Evolutionary conservation across 35 echinoderm and acorn worm species (phyloP), one percentile per base, ranked within the genome.

Genomic region (Acanthaster planci): DNA sequence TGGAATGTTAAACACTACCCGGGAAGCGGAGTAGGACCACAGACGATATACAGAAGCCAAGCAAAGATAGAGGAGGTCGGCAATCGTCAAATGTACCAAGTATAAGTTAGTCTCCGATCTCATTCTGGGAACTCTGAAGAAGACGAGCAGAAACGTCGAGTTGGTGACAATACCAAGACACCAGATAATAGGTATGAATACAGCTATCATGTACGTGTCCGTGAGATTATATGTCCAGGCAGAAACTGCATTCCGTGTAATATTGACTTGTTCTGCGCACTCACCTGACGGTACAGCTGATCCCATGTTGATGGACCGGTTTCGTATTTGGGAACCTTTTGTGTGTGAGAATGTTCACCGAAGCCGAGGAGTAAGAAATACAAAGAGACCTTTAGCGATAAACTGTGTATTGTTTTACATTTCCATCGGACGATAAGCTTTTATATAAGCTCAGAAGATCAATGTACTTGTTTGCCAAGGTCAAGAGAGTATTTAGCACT

Each of bases 91-190:
- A 84, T 90, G 92, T 3, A 86, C 85, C 18, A 97, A 76, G 84
- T 93, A 97, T 59, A 87, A 75, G 59, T 97, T 97, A 8, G 90
- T 97, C 9, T 87, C 87, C 6, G 94, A 93, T 50, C 88, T 79
- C 90, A 93, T 90, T 15, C 59, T 38, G 60, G 82, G 86, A n/a
- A 90, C 87, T 9, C 91, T 44, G 52, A 87, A 84, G 39, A 97
- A 82, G 18, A 93, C 91, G 12, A 82, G 40, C 21, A 93, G 86
- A 27, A 92, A 86, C 15, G 83, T 76, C 23, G 85, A 55, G 56
- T 97, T 97, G 31, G 87, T 88, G 39, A 97, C 30, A 77, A 92
- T 60, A 44, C 94, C 94, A 38, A 97, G 86, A 17, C 85, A 76
- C 37, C 87, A 90, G 31, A 93, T 86, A 1, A 93, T 86, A 0